These are phyloP conservation scores for Phoeniculus purpureus DNA, from an alignment of 2,797 vertebrate genomes.

Conservation along the genomic window DNA sequence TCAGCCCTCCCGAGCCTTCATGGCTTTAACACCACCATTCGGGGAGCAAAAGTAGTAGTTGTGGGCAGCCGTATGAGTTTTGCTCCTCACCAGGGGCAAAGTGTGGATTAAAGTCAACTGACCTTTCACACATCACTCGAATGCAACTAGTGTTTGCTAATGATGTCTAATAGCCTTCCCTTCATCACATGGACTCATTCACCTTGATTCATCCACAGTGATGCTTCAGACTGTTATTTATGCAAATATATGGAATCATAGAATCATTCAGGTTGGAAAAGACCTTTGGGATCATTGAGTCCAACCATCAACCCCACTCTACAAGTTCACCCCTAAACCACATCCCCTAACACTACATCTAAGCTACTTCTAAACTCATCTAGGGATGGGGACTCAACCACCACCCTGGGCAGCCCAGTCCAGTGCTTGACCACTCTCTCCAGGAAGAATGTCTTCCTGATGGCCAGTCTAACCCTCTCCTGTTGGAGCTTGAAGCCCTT, in stretches of 20 bases:
- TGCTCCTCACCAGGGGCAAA: not conserved
- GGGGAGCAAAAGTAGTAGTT: not conserved
- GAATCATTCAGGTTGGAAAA: too few species aligned
- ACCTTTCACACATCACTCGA: not conserved
- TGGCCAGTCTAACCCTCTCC: too few species aligned
- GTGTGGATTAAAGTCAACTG: not conserved
- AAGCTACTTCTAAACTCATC: too few species aligned
- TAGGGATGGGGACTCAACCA: too few species aligned
- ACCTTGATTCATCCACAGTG: not conserved
- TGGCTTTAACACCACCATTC: accelerated
- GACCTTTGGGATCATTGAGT: too few species aligned
- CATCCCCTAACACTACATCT: too few species aligned
- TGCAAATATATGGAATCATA: not conserved
- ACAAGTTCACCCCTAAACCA: too few species aligned
- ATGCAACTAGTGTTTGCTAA: not conserved
- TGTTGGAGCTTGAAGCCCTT: too few species aligned
- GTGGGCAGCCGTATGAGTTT: not conserved
- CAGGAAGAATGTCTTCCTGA: too few species aligned
- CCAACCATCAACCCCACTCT: too few species aligned
- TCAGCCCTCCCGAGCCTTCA: not conserved
- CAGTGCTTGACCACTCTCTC: too few species aligned
- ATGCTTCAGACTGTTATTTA: not conserved
- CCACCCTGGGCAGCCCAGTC: too few species aligned
- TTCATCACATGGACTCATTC: not conserved
- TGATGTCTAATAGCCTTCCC: not conserved